These are phyloP conservation scores for Tiliacea aurago DNA, from an alignment of 2,888 invertebrate genomes.

Conservation along the genomic window DNA sequence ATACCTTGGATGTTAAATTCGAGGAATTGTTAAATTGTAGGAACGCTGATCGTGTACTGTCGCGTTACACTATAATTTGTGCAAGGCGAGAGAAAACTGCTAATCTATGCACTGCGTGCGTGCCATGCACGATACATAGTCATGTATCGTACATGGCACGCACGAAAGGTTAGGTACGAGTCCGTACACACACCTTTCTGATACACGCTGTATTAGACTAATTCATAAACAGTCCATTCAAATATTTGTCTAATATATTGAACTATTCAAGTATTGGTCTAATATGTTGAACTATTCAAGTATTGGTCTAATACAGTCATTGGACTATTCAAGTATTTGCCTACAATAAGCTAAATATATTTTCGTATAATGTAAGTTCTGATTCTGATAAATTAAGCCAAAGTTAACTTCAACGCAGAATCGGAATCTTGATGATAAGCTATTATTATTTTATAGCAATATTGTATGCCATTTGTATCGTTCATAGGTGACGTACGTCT, in stretches of 20 bases:
- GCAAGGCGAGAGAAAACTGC: too few relatives aligned
- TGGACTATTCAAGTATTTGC: not conserved
- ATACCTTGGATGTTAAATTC: too few relatives aligned
- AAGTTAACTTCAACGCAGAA: conserved; percentile 77
- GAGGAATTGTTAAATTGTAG: too few relatives aligned
- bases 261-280: not conserved
- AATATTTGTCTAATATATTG: not conserved
- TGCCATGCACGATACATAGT: too few relatives aligned
- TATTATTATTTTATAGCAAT: conserved; percentile 77
- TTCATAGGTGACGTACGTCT: conserved; percentile 78
- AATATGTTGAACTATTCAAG: not conserved
- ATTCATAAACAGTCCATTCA: too few relatives aligned
- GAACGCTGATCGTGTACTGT: too few relatives aligned
- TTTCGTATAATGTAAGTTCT: conserved; percentile 62
- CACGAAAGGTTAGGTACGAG: too few relatives aligned
- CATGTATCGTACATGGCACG: too few relatives aligned
- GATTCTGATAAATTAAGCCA: conserved; percentile 78
- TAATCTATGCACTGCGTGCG: too few relatives aligned
- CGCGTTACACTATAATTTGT: too few relatives aligned
- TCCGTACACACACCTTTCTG: too few relatives aligned
- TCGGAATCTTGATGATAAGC: conserved; percentile 68
- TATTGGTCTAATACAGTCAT: not conserved
- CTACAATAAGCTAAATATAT: conserved; percentile 55
- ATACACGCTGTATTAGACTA: too few relatives aligned
- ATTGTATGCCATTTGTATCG: conserved; percentile 83